A percentile compares a stretch with the other conserved stretches of the same genome.
Conservation (phyloP, 2,797 vertebrate genomes). For the Rhabdomys pumilio region DNA sequence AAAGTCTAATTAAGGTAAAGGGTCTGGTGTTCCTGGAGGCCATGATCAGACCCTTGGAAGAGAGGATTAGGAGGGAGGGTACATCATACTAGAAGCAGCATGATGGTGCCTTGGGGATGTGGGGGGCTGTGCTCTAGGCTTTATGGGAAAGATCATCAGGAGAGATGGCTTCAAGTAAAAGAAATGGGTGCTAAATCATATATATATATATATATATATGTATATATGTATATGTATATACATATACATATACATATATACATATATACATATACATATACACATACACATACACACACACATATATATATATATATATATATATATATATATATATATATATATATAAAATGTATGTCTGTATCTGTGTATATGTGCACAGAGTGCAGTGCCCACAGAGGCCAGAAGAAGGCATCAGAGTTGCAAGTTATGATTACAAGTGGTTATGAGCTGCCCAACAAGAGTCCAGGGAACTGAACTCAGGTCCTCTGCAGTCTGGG, state of each 20-base stretch:
- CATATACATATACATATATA: too few relatives aligned
- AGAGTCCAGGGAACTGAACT: not conserved
- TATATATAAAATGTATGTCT: not conserved
- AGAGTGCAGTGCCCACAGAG: not conserved
- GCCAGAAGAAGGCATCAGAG: not conserved
- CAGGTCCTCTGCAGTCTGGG: not conserved
- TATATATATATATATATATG: not conserved
- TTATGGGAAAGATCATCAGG: not conserved
- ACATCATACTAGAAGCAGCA: not conserved
- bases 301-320: not conserved
- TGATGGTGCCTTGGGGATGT: not conserved
- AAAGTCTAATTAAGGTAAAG: not conserved
- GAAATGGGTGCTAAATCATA: not conserved
- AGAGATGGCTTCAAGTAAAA: not conserved
- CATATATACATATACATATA: too few relatives aligned
- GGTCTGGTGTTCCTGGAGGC: not conserved
- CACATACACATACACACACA: too few relatives aligned
- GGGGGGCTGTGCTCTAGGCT: not conserved
- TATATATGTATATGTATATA: not conserved
- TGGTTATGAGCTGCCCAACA: not conserved
- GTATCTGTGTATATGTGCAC: not conserved
- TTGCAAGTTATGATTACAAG: not conserved
- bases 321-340: too few relatives aligned
- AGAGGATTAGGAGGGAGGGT: not conserved
- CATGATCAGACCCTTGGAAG: not conserved